phyloP scores from a whole-genome alignment of 1,140 invertebrate genomes.

The Potamilus streckersoni region DNA sequence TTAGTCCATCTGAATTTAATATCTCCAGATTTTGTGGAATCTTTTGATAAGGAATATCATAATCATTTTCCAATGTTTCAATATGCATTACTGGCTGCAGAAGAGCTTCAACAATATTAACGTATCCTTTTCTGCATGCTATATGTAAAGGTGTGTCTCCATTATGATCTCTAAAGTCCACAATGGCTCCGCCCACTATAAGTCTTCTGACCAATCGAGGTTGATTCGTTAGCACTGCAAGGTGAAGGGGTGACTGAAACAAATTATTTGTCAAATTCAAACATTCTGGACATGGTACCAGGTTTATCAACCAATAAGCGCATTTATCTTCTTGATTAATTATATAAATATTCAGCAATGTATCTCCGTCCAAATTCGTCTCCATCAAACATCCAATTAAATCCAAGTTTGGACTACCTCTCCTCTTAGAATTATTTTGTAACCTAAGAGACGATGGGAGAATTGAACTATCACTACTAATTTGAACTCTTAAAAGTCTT shows the following conservation, averaged over 20 bases:
- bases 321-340: background rate
- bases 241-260: slow-evolving; percentile 75
- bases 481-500: too few relatives aligned
- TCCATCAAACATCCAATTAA: too few relatives aligned
- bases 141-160: slow-evolving; percentile 81
- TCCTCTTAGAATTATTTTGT: too few relatives aligned
- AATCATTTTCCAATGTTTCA: slow-evolving; percentile 27
- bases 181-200: slow-evolving; percentile 76
- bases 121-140: slow-evolving; percentile 79
- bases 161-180: slow-evolving; percentile 28
- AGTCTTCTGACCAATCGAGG: slow-evolving; percentile 74
- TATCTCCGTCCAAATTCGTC: slow-evolving; percentile 10
- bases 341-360: slow-evolving; percentile 8
- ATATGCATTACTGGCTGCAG: slow-evolving; percentile 25
- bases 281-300: slow-evolving; percentile 1
- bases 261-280: slow-evolving; percentile 32
- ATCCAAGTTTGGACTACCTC: too few relatives aligned
- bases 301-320: slow-evolving; percentile 14
- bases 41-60: slow-evolving; percentile 67
- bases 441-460: too few relatives aligned
- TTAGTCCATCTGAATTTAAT: slow-evolving; percentile 83
- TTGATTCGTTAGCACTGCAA: slow-evolving; percentile 78
- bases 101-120: slow-evolving; percentile 72
- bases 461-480: too few relatives aligned
- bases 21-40: slow-evolving; percentile 72